A percentile compares a stretch with the other conserved stretches of the same genome.
Conservation (phyloP, 2,888 invertebrate species). For the Coleophora deauratella region DNA sequence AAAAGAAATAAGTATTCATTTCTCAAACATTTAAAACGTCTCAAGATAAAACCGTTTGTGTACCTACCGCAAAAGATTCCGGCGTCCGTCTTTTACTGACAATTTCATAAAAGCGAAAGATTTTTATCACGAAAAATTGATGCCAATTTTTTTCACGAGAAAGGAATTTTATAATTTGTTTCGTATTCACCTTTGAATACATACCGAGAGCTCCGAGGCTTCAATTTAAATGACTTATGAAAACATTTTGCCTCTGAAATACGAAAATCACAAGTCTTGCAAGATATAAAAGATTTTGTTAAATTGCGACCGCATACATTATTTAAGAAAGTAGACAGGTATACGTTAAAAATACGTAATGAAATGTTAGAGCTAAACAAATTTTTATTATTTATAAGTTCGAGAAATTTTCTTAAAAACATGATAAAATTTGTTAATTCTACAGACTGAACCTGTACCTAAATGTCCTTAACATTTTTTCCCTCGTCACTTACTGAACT, state of each 20-base stretch:
- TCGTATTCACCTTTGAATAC: constrained; percentile 37
- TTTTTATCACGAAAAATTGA: constrained; percentile 50
- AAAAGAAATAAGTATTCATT: not conserved
- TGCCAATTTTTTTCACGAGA: constrained; percentile 44
- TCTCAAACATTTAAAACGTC: not conserved
- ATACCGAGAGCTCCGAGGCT: constrained; percentile 25
- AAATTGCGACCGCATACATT: no score
- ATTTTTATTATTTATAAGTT: no score
- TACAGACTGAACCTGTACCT: no score
- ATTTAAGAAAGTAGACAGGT: no score
- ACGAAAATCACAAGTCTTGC: constrained; percentile 6
- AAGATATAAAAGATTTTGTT: no score
- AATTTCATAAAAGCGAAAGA: constrained; percentile 50
- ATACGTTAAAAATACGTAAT: no score
- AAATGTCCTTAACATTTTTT: no score
- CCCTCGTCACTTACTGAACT: no score
- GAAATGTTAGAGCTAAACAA: no score
- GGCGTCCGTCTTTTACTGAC: constrained; percentile 43
- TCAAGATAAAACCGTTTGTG: constrained; percentile 18
- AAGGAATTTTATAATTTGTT: constrained; percentile 50
- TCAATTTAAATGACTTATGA: constrained; percentile 29
- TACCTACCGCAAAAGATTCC: constrained; percentile 27
- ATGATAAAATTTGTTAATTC: no score
- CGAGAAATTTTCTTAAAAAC: no score
- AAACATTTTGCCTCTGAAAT: constrained; percentile 15